phyloP scores from a whole-genome alignment of 2,888 invertebrate species.

The Lasioglossum figueresi region DNA sequence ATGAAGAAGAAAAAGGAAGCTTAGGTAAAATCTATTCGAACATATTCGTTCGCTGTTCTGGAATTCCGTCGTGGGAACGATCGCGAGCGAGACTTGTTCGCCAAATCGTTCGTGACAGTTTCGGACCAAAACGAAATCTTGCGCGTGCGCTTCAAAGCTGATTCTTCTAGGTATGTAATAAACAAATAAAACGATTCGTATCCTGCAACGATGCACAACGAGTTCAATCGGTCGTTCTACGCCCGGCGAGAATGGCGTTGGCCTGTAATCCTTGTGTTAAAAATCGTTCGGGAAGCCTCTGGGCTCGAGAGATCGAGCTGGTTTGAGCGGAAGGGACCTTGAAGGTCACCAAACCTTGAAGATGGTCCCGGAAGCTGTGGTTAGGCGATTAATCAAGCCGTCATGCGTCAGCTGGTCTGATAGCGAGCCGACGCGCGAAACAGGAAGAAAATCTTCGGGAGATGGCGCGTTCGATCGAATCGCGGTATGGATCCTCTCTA shows the following conservation, averaged over 20 bases:
- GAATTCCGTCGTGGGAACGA: conserved; percentile 9
- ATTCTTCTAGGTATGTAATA: conserved; percentile 27
- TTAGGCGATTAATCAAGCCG: conserved; percentile 3
- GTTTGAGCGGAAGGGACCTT: conserved; percentile 18
- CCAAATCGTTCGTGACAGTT: conserved; percentile 21
- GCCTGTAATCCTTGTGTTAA: conserved; percentile 1
- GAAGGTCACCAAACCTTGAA: neutral
- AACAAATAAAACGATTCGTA: conserved; percentile 21
- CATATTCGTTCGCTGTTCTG: conserved; percentile 18
- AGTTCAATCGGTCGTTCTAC: conserved; percentile 13
- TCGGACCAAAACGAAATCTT: conserved; percentile 49
- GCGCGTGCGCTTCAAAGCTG: conserved; percentile 36
- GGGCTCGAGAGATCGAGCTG: neutral
- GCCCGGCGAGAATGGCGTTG: neutral
- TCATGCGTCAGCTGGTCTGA: conserved; percentile 51
- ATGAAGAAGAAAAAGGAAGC: neutral
- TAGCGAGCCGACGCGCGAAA: conserved; percentile 19
- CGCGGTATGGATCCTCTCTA: neutral
- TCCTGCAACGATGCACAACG: conserved; percentile 9
- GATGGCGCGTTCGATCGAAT: neutral
- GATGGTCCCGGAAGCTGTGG: conserved; percentile 7
- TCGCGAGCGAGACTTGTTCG: neutral
- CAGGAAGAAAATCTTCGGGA: neutral
- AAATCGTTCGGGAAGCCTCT: neutral
- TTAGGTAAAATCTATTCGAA: neutral